A percentile compares a stretch with the other conserved stretches of the same genome.
Conservation (phyloP, 2,797 vertebrate genomes). For the Valencia hispanica region DNA sequence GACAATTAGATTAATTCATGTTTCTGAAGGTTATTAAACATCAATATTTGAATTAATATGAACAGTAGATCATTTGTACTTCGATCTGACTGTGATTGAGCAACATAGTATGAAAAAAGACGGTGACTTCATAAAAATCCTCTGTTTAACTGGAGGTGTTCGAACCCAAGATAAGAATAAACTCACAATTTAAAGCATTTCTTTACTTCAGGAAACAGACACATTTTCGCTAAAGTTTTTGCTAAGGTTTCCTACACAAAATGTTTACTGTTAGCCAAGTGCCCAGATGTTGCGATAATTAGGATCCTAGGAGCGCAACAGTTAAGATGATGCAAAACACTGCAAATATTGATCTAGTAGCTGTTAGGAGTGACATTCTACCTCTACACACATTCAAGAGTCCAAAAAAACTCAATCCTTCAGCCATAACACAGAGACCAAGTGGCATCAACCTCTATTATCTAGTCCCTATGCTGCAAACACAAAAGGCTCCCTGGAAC, state of each 20-base stretch:
- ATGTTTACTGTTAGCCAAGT: constrained; percentile 3
- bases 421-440: constrained; percentile 74
- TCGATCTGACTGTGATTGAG: constrained; percentile 32
- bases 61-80: constrained; percentile 5
- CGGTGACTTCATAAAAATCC: constrained; percentile 45
- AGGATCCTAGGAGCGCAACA: constrained; percentile 14
- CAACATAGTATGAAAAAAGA: constrained; percentile 5
- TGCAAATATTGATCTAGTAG: constrained; percentile 21
- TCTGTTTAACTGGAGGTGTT: not conserved
- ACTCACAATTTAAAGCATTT: constrained; percentile 5
- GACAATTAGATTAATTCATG: constrained; percentile 47
- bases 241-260: not conserved
- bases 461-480: constrained; percentile 80
- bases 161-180: not conserved
- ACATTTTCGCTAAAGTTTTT: constrained; percentile 9
- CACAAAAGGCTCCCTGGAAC: constrained; percentile 83
- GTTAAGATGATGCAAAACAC: constrained; percentile 17
- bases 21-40: constrained; percentile 40
- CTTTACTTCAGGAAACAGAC: constrained; percentile 25
- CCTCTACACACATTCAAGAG: constrained; percentile 42
- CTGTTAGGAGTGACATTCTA: constrained; percentile 32
- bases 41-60: not conserved
- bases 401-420: constrained; percentile 72
- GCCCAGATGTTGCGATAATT: constrained; percentile 8
- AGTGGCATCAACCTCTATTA: constrained; percentile 81